Percentiles rank a stretch among this genome's conserved stretches.
Evolutionary conservation across 2,888 invertebrate genomes (phyloP).

Genomic region (Carpatolechia fugitivella): DNA sequence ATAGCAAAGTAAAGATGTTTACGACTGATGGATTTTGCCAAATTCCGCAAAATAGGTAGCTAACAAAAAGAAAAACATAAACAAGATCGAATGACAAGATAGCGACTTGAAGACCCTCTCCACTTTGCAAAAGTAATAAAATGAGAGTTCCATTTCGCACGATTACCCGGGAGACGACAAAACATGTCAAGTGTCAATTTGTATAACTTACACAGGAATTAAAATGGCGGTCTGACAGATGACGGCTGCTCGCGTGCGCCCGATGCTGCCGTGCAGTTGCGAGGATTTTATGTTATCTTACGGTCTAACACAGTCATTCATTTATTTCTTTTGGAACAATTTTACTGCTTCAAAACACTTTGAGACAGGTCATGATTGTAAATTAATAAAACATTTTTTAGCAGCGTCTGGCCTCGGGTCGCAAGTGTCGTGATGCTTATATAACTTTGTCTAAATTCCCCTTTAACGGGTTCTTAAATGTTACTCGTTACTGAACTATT

Average conservation of each 20-base stretch:
- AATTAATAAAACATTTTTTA: background rate
- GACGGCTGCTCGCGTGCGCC: constrained; percentile 41
- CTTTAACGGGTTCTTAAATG: too few relatives aligned
- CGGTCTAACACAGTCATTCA: background rate
- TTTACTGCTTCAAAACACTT: background rate
- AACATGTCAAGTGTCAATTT: constrained; percentile 75
- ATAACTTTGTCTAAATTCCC: constrained; percentile 3
- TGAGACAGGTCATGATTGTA: background rate
- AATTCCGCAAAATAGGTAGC: constrained; percentile 13
- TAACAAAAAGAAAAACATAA: constrained; percentile 31
- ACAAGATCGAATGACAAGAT: constrained; percentile 33
- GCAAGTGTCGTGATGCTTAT: too few relatives aligned
- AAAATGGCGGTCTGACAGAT: constrained; percentile 69
- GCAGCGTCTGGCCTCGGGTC: background rate
- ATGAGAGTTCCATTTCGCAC: constrained; percentile 58
- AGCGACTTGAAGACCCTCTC: constrained; percentile 37
- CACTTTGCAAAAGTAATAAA: constrained; percentile 56
- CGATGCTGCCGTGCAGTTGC: background rate
- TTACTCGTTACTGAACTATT: too few relatives aligned
- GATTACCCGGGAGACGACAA: constrained; percentile 72
- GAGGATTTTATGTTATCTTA: background rate
- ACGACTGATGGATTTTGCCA: background rate
- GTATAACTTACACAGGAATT: constrained; percentile 67
- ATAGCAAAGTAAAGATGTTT: background rate
- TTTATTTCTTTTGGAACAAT: too few relatives aligned